phyloP scores from a whole-genome alignment of 2,113 vertebrate genomes.

The Rana temporaria region DNA sequence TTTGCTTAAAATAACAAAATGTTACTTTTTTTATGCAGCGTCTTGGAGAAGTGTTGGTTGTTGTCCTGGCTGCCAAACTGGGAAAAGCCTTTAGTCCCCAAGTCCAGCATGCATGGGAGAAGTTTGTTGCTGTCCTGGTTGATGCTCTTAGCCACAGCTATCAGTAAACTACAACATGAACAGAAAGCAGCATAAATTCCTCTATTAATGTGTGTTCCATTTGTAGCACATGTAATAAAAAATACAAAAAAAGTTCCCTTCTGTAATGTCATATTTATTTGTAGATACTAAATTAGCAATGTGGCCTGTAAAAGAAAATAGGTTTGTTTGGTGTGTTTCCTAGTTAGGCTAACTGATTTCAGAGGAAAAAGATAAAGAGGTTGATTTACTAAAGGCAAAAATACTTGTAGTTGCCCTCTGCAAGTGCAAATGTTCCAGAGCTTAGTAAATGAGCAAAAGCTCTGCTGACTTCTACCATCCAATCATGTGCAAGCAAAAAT shows the following conservation, averaged over 20 bases:
- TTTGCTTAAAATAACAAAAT: too few species aligned
- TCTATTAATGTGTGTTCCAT: neutral
- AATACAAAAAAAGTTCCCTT: constrained; percentile 70
- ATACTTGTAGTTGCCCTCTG: too few species aligned
- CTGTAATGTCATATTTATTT: neutral
- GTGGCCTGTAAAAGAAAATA: too few species aligned
- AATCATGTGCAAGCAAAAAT: too few species aligned
- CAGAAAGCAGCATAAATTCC: neutral
- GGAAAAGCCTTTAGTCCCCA: constrained; percentile 66
- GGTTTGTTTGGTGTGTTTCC: too few species aligned
- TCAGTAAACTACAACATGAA: constrained; percentile 60
- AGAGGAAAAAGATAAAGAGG: too few species aligned
- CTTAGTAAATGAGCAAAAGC: too few species aligned
- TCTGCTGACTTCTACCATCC: too few species aligned
- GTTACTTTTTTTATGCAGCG: constrained; percentile 66
- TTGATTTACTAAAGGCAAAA: too few species aligned
- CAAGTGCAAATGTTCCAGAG: too few species aligned
- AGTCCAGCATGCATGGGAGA: constrained; percentile 75
- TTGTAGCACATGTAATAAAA: neutral
- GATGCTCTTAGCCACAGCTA: constrained; percentile 79
- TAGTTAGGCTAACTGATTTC: too few species aligned
- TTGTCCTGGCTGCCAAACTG: constrained; percentile 71
- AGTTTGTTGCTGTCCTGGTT: constrained; percentile 81
- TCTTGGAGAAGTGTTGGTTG: constrained; percentile 76
- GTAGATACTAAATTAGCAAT: too few species aligned